Evolutionary conservation across 2,113 vertebrate genomes (phyloP).

Genomic region (Caracal caracal): DNA sequence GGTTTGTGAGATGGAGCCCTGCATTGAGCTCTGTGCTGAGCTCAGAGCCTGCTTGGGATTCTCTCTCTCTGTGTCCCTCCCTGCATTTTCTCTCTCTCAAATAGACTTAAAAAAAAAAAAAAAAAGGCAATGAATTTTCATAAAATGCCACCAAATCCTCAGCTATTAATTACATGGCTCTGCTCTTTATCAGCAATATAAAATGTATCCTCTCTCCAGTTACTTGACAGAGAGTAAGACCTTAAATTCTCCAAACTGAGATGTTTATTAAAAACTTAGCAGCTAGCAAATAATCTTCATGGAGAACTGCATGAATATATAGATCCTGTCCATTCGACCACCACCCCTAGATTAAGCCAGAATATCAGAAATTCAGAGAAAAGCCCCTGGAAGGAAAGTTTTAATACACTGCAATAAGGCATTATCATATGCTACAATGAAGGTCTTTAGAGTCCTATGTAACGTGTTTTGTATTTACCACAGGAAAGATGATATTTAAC

Average conservation of each 20-base stretch:
- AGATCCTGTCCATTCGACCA: neutral
- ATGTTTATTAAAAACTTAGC: neutral
- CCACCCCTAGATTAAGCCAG: neutral
- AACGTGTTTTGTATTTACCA: neutral
- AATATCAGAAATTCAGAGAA: neutral
- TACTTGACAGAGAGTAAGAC: neutral
- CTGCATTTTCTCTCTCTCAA: no score
- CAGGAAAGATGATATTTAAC: neutral
- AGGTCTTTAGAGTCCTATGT: neutral
- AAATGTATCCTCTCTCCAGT: neutral
- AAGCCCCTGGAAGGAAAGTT: neutral
- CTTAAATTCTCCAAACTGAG: neutral
- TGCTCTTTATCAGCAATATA: constrained; percentile 16
- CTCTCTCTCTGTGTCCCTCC: no score
- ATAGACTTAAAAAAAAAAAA: no score
- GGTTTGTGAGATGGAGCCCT: no score
- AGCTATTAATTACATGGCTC: neutral
- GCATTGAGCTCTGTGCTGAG: no score
- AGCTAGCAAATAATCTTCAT: neutral
- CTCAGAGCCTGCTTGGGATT: no score
- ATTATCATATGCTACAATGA: neutral
- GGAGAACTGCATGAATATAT: neutral
- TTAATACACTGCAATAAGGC: neutral
- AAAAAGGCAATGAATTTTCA: neutral
- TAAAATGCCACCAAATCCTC: neutral